Evolutionary conservation across 2,888 invertebrate genomes (phyloP).

Genomic region (Ophioninae sp.): DNA sequence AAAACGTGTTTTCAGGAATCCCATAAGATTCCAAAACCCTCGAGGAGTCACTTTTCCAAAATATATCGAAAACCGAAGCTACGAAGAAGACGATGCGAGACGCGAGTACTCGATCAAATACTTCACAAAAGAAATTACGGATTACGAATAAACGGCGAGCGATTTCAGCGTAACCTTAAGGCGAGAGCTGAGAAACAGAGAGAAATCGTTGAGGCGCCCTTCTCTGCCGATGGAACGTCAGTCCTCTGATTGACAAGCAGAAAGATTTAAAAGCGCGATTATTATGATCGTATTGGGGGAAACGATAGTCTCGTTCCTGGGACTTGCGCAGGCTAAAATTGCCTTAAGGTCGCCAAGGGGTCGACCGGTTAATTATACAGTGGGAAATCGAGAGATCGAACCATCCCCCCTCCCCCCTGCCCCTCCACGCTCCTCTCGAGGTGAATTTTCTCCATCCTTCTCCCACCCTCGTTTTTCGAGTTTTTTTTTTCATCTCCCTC

Average conservation of each 20-base stretch:
- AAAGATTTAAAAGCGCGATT: constrained; percentile 75
- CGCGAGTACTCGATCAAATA: neutral
- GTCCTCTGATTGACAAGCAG: constrained; percentile 76
- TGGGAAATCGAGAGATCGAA: constrained; percentile 68
- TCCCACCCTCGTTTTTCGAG: constrained; percentile 6
- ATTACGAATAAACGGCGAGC: constrained; percentile 28
- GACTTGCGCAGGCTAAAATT: constrained; percentile 73
- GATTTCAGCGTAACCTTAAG: constrained; percentile 5
- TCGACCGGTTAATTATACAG: constrained; percentile 79
- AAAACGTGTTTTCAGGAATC: too few species aligned
- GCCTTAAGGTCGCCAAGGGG: constrained; percentile 76
- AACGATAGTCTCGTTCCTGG: constrained; percentile 61
- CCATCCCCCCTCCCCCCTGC: constrained; percentile 9
- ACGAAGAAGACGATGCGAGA: too few species aligned
- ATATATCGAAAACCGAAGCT: too few species aligned
- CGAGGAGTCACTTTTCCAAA: too few species aligned
- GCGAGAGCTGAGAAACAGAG: neutral
- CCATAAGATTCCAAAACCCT: too few species aligned
- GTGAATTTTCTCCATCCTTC: constrained; percentile 4
- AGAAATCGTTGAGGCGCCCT: constrained; percentile 34
- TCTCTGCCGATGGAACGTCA: constrained; percentile 68
- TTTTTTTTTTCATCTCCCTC: constrained; percentile 23
- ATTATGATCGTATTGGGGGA: constrained; percentile 74
- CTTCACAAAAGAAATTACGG: neutral
- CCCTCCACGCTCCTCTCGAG: neutral